Conservation (phyloP, 2,888 invertebrate species). For the Pheosia gnoma region DNA sequence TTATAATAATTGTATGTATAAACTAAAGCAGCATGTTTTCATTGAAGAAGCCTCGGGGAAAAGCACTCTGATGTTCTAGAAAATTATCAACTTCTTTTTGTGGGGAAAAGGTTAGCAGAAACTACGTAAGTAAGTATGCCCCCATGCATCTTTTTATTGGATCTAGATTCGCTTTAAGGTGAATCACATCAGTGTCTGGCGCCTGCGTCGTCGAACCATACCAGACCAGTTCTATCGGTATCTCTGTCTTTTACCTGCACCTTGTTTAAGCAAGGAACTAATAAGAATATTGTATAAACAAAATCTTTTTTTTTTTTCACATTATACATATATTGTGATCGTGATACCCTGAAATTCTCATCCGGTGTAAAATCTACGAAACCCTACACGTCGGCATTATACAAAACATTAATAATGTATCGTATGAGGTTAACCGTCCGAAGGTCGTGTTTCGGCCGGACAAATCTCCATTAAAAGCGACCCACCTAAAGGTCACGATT, state of each 20-base stretch:
- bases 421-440: slow-evolving; percentile 55
- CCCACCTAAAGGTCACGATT: slow-evolving; percentile 63
- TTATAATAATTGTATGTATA: too few species aligned
- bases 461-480: slow-evolving; percentile 60
- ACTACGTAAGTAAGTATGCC: not conserved
- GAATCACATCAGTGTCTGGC: slow-evolving; percentile 2
- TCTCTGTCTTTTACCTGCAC: not conserved
- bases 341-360: not conserved
- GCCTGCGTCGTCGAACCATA: not conserved
- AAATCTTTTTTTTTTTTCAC: too few species aligned
- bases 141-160: not conserved
- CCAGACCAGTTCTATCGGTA: not conserved
- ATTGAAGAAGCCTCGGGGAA: too few species aligned
- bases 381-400: slow-evolving; percentile 38
- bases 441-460: slow-evolving; percentile 64
- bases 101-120: slow-evolving; percentile 1
- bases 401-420: slow-evolving; percentile 66
- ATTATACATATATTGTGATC: too few species aligned
- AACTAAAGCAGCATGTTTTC: too few species aligned
- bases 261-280: not conserved
- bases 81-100: not conserved
- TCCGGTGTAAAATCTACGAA: slow-evolving; percentile 19
- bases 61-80: too few species aligned
- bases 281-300: not conserved
- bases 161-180: not conserved